Evolutionary conservation across 2,113 vertebrate genomes (phyloP).

Genomic region (Cheilinus undulatus): DNA sequence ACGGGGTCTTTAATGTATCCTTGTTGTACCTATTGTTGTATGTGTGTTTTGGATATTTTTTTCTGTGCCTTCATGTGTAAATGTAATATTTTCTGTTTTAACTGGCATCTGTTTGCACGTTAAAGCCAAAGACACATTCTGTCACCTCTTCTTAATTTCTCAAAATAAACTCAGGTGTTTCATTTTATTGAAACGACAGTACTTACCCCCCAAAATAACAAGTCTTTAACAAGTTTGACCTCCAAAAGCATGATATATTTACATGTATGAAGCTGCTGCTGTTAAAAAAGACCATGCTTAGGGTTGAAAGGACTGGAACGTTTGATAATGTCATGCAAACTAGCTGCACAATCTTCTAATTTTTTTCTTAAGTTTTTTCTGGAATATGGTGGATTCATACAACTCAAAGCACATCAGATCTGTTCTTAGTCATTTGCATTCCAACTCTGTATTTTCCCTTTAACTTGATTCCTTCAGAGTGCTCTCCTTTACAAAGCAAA

Average conservation of each 20-base stretch:
- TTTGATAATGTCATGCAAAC: neutral
- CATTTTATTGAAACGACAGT: too few relatives aligned
- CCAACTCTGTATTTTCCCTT: slow-evolving; percentile 2
- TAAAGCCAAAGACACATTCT: too few relatives aligned
- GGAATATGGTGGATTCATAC: neutral
- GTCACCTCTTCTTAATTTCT: too few relatives aligned
- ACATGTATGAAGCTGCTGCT: neutral
- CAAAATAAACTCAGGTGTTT: too few relatives aligned
- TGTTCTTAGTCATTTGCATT: neutral
- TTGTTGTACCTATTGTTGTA: too few relatives aligned
- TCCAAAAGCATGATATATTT: neutral
- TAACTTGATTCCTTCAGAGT: neutral
- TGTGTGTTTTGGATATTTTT: too few relatives aligned
- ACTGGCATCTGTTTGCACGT: too few relatives aligned
- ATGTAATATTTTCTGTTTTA: too few relatives aligned
- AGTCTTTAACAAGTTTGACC: neutral
- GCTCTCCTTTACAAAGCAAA: slow-evolving; percentile 3
- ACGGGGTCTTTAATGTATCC: too few relatives aligned
- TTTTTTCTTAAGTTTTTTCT: neutral
- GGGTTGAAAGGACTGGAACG: neutral
- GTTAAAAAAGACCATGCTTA: neutral
- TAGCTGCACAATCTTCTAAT: neutral
- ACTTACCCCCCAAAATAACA: neutral
- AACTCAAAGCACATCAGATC: neutral
- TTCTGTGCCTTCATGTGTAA: too few relatives aligned